These are phyloP conservation scores for Hypomecis punctinalis DNA, from an alignment of 2,888 invertebrate genomes.

Conservation along the genomic window DNA sequence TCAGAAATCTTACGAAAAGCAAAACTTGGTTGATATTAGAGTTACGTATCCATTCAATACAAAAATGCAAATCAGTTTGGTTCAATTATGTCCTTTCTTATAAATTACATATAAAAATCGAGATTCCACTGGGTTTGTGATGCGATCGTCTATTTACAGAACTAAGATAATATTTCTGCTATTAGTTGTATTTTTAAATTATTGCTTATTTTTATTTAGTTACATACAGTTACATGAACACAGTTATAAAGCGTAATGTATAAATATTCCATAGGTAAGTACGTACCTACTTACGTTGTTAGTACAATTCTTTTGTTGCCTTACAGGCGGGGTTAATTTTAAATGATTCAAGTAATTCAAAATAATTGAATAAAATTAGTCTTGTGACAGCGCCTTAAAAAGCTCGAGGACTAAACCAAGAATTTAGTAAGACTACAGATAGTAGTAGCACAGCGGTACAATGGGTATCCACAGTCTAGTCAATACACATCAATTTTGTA, in stretches of 20 bases:
- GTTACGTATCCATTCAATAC: slow-evolving; percentile 23
- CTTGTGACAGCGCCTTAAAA: too few relatives aligned
- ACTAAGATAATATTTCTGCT: not conserved
- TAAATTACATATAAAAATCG: slow-evolving; percentile 5
- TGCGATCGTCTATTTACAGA: slow-evolving; percentile 4
- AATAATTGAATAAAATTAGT: too few relatives aligned
- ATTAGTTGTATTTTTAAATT: slow-evolving; percentile 6
- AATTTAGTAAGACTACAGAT: too few relatives aligned
- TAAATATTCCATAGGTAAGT: slow-evolving; percentile 7
- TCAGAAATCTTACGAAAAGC: not conserved
- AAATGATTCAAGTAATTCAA: too few relatives aligned
- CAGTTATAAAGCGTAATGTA: slow-evolving; percentile 27
- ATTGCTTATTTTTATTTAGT: not conserved
- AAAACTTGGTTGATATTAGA: slow-evolving; percentile 1
- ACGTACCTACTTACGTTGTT: not conserved
- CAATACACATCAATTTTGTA: too few relatives aligned
- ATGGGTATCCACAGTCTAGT: too few relatives aligned
- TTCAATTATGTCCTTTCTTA: slow-evolving; percentile 40
- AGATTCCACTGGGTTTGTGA: slow-evolving; percentile 3
- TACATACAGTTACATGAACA: slow-evolving; percentile 23
- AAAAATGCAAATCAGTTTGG: slow-evolving; percentile 25
- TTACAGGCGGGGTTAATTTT: too few relatives aligned
- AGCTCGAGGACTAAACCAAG: too few relatives aligned
- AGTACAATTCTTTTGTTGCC: too few relatives aligned
- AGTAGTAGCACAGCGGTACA: too few relatives aligned